Evolutionary conservation across 2,113 vertebrate genomes (phyloP).

Genomic region (Vicugna pacos): DNA sequence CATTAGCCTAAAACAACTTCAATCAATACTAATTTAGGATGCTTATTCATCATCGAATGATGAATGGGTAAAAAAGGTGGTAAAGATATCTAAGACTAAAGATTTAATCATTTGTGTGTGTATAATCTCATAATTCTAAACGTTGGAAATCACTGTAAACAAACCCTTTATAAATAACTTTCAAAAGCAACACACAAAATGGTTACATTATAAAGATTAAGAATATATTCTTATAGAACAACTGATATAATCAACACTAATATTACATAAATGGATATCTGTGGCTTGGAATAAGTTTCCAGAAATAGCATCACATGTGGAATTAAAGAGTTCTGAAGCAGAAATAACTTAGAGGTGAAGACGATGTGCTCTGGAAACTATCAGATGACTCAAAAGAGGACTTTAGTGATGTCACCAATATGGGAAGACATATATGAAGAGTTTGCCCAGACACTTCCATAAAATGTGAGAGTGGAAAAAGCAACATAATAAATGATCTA

Average conservation of each 20-base stretch:
- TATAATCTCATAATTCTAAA: not conserved
- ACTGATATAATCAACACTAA: not conserved
- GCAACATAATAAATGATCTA: not conserved
- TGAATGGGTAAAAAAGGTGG: not conserved
- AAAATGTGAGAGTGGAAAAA: not conserved
- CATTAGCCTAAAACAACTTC: slow-evolving; percentile 48
- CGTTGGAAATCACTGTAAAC: slow-evolving; percentile 35
- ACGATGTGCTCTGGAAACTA: not conserved
- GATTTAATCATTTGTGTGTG: slow-evolving; percentile 18
- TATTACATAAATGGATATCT: not conserved
- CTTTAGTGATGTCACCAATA: not conserved
- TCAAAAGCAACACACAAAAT: slow-evolving; percentile 50
- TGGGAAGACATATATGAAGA: not conserved
- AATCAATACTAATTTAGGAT: not conserved
- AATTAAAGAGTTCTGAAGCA: slow-evolving; percentile 43
- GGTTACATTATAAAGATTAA: not conserved
- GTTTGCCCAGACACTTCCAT: not conserved
- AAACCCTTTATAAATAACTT: slow-evolving; percentile 18
- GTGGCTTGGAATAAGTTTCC: not conserved
- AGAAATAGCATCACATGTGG: not conserved
- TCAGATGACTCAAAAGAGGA: slow-evolving; percentile 7
- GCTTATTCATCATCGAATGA: not conserved
- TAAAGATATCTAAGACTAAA: slow-evolving; percentile 18
- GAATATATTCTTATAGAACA: not conserved
- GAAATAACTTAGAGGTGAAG: not conserved